Conservation (phyloP, 2,888 invertebrate species). For the Tetrapedia diversipes region DNA sequence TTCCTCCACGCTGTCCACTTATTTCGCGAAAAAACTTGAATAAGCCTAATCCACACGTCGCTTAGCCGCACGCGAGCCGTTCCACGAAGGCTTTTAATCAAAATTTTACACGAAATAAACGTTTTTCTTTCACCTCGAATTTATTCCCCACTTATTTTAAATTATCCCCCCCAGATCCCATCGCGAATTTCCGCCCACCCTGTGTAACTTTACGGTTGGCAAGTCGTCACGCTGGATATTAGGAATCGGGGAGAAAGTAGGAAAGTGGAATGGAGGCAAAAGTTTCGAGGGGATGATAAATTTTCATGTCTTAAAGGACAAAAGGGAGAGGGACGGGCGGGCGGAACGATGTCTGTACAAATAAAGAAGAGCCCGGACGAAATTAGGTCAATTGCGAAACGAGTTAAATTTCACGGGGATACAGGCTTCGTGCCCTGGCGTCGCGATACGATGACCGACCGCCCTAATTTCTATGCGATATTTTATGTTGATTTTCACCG, state of each 20-base stretch:
- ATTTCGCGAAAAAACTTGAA: too few relatives aligned
- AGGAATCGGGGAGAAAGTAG: not conserved
- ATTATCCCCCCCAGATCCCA: too few relatives aligned
- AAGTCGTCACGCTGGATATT: not conserved
- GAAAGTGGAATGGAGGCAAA: not conserved
- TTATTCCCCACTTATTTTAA: too few relatives aligned
- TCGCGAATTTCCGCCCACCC: not conserved
- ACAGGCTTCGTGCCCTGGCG: slow-evolving; percentile 25
- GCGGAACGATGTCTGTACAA: slow-evolving; percentile 28
- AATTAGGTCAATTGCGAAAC: slow-evolving; percentile 58
- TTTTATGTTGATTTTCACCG: slow-evolving; percentile 49
- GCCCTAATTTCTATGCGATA: slow-evolving; percentile 45
- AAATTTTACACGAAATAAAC: too few relatives aligned
- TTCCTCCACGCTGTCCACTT: too few relatives aligned
- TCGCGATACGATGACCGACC: slow-evolving; percentile 45
- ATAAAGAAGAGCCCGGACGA: slow-evolving; percentile 41
- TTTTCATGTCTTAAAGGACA: slow-evolving; percentile 24
- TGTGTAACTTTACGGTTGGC: not conserved
- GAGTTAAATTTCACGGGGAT: slow-evolving; percentile 48
- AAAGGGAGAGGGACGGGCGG: not conserved
- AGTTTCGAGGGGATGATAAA: slow-evolving; percentile 20
- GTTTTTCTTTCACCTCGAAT: too few relatives aligned
- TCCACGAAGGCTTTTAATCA: too few relatives aligned
- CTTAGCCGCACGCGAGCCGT: too few relatives aligned
- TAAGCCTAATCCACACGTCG: too few relatives aligned